Conservation (phyloP, 2,888 invertebrate genomes). For the Agelastica alni region DNA sequence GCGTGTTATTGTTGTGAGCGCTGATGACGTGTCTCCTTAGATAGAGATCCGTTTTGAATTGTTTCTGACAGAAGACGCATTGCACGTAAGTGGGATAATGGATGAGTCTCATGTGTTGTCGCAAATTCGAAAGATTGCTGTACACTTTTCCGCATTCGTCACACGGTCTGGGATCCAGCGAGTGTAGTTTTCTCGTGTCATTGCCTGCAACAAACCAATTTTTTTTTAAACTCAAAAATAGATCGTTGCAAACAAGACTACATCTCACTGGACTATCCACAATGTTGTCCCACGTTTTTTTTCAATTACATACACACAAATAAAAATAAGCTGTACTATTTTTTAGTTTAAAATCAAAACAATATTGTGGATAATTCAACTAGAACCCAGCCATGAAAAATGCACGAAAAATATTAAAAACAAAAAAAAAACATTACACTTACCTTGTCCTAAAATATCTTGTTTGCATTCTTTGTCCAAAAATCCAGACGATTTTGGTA, state of each 20-base stretch:
- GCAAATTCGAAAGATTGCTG: constrained; percentile 68
- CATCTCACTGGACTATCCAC: constrained; percentile 1
- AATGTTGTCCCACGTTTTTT: too few relatives aligned
- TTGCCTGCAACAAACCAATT: constrained; percentile 52
- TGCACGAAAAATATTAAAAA: background rate
- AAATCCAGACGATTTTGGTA: constrained; percentile 50
- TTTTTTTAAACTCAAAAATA: constrained; percentile 28
- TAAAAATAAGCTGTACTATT: too few relatives aligned
- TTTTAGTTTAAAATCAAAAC: background rate
- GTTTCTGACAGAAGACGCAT: constrained; percentile 65
- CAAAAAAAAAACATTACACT: too few relatives aligned
- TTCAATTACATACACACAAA: too few relatives aligned
- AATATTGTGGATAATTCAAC: constrained; percentile 8
- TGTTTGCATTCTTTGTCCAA: constrained; percentile 45
- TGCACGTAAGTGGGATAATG: constrained; percentile 67
- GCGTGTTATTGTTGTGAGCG: constrained; percentile 55
- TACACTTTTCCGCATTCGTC: constrained; percentile 68
- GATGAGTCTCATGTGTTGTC: constrained; percentile 69
- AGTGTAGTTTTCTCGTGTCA: constrained; percentile 57
- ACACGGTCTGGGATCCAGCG: constrained; percentile 63
- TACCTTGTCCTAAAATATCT: constrained; percentile 48
- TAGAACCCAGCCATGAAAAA: constrained; percentile 10
- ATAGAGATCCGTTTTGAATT: constrained; percentile 68
- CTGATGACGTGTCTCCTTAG: constrained; percentile 64
- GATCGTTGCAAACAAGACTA: constrained; percentile 54